A percentile compares a stretch with the other conserved stretches of the same genome.
Evolutionary conservation across 2,888 invertebrate species (phyloP).

Genomic region (Epistrophe eligans): DNA sequence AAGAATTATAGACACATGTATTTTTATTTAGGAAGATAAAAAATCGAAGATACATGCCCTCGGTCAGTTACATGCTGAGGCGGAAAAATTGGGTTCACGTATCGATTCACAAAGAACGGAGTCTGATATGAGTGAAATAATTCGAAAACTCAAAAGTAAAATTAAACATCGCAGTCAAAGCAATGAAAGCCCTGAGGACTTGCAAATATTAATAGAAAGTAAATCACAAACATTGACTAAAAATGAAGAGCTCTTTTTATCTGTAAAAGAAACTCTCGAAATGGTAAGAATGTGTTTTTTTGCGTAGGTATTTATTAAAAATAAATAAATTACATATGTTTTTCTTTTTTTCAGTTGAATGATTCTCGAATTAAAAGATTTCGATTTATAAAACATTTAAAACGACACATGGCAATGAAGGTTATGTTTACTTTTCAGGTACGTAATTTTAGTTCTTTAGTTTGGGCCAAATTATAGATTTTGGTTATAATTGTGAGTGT

Average conservation of each 20-base stretch:
- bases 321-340: not conserved
- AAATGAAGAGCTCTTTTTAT: slow-evolving; percentile 83
- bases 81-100: slow-evolving; percentile 81
- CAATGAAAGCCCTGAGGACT: slow-evolving; percentile 78
- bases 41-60: slow-evolving; percentile 63
- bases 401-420: slow-evolving; percentile 84
- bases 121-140: slow-evolving; percentile 81
- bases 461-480: not conserved
- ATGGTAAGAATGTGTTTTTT: slow-evolving; percentile 80
- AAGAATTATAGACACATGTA: not conserved
- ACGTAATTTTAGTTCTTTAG: slow-evolving; percentile 31
- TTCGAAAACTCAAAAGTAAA: slow-evolving; percentile 80
- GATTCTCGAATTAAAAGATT: slow-evolving; percentile 83
- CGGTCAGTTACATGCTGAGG: slow-evolving; percentile 53
- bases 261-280: slow-evolving; percentile 83
- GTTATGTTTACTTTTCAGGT: slow-evolving; percentile 84
- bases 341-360: slow-evolving; percentile 81
- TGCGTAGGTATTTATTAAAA: not conserved
- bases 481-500: too few relatives aligned
- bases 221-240: slow-evolving; percentile 82
- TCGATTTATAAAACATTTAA: slow-evolving; percentile 83
- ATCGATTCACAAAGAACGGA: slow-evolving; percentile 82
- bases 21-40: slow-evolving; percentile 60
- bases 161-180: slow-evolving; percentile 79
- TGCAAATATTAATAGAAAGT: slow-evolving; percentile 83